These are phyloP conservation scores for Takifugu rubripes DNA, from an alignment of 2,797 vertebrate genomes.

Conservation along the genomic window DNA sequence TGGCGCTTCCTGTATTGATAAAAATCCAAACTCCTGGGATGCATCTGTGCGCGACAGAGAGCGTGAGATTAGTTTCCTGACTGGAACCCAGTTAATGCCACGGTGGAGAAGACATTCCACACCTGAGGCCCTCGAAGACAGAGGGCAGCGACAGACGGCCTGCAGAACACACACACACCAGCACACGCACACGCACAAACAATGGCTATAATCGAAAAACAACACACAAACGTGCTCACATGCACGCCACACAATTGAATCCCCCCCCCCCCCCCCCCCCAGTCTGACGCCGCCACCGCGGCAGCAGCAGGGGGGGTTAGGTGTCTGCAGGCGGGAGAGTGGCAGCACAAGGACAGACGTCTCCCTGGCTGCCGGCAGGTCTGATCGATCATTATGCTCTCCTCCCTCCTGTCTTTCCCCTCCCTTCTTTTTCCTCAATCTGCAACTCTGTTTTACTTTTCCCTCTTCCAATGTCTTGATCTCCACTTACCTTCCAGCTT, in stretches of 20 bases:
- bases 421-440: constrained; percentile 24
- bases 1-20: constrained; percentile 60
- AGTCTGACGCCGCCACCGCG: constrained; percentile 64
- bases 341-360: constrained; percentile 88
- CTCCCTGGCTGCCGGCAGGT: constrained; percentile 82
- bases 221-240: neutral
- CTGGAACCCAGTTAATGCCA: constrained; percentile 70
- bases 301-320: constrained; percentile 65
- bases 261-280: constrained; percentile 18
- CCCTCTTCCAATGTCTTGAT: constrained; percentile 19
- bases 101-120: constrained; percentile 55
- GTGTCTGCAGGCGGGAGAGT: constrained; percentile 89
- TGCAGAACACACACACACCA: constrained; percentile 29
- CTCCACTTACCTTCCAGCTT: neutral
- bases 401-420: constrained; percentile 28
- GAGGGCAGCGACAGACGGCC: constrained; percentile 49
- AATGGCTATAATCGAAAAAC: neutral
- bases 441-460: constrained; percentile 17
- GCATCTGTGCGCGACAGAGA: constrained; percentile 57
- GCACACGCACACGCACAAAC: constrained; percentile 7
- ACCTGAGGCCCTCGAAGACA: constrained; percentile 69
- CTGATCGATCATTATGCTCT: constrained; percentile 83
- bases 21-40: constrained; percentile 66
- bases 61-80: constrained; percentile 73
- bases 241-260: constrained; percentile 9